Evolutionary conservation across 2,797 vertebrate species (phyloP), one percentile per base, ranked within the genome.

Genomic region (Setipinna tenuifilis): DNA sequence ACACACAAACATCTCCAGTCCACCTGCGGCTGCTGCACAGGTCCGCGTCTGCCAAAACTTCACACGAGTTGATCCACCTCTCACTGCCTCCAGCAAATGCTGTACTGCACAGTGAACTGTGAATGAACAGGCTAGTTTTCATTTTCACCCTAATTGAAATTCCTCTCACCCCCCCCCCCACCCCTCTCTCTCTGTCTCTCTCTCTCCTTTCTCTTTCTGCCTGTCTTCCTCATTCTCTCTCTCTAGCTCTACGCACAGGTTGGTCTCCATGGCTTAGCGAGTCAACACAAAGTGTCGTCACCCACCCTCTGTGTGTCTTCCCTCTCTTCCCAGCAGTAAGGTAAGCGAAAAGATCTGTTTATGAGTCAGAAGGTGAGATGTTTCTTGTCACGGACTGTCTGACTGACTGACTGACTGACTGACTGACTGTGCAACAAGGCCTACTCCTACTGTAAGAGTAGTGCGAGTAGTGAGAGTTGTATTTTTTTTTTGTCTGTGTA

Each of bases 181-280:
- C 58, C 7, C 25, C 62, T 54, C 50, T 54, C 50, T 54, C 50
- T 54, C 6, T 54, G 2, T 54, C 50, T 54, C 50, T 9, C 50
- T 54, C 50, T 48, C 50, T 54, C 50, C 50, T 54, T 14, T 54
- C 50, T 54, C 50, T 54, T 7, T 54, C 50, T 54, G 7, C 12
- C 50, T 54, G 2, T 54, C 50, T 54, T 7, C 12, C 50, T 54
- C 50, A 2, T 14, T 54, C 50, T 14, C 7, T 48, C 19, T 75
- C n/a, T 57, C 11, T 0, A 23, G 1, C 25, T 84, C 31, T 48
- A n/a, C 35, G 82, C 61, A 21, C 86, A 88, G 86, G 83, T 83
- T 44, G 28, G 44, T 85, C 88, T 84, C 86, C 82, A 87, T 88
- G 87, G 83, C 83, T 31, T 88, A 87, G 82, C 21, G 75, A 61